Conservation (phyloP, 23 tunicate genomes). For the Phallusia fumigata region DNA sequence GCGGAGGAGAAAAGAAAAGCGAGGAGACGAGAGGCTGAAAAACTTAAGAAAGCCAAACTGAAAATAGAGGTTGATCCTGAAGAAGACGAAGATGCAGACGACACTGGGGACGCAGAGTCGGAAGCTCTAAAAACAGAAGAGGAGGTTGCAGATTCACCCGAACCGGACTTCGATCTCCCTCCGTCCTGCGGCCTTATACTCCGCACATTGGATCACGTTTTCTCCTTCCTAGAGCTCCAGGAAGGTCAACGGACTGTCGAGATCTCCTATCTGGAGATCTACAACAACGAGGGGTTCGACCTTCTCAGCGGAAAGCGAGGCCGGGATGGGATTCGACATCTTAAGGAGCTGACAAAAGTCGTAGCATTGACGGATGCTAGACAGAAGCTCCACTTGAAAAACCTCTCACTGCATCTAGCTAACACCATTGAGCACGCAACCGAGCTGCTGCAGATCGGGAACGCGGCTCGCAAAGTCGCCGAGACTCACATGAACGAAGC, state of each 20-base stretch:
- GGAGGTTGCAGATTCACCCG: background rate
- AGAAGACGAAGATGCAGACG: background rate
- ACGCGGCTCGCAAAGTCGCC: slow-evolving; percentile 80
- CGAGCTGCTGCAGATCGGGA: slow-evolving; percentile 71
- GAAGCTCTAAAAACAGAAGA: background rate
- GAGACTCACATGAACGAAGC: slow-evolving; percentile 97
- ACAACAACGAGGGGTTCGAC: slow-evolving; percentile 85
- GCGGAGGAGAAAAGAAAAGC: background rate
- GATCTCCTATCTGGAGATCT: slow-evolving; percentile 81
- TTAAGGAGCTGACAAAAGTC: slow-evolving; percentile 42
- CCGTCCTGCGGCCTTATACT: slow-evolving; percentile 50
- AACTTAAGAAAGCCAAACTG: background rate
- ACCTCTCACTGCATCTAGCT: slow-evolving; percentile 49
- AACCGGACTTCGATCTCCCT: background rate
- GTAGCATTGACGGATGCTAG: slow-evolving; percentile 63
- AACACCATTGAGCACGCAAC: slow-evolving; percentile 62
- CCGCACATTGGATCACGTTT: slow-evolving; percentile 45
- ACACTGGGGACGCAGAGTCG: background rate
- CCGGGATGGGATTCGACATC: slow-evolving; percentile 4
- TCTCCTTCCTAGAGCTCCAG: slow-evolving; percentile 23
- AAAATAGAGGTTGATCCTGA: background rate
- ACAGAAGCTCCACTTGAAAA: slow-evolving; percentile 51
- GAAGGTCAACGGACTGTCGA: slow-evolving; percentile 44
- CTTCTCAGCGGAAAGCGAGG: slow-evolving; percentile 56
- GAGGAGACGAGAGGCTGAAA: background rate